Percentiles rank a stretch among this genome's conserved stretches.
Conservation (phyloP, 2,888 invertebrate genomes). For the Protodeltote pygarga region DNA sequence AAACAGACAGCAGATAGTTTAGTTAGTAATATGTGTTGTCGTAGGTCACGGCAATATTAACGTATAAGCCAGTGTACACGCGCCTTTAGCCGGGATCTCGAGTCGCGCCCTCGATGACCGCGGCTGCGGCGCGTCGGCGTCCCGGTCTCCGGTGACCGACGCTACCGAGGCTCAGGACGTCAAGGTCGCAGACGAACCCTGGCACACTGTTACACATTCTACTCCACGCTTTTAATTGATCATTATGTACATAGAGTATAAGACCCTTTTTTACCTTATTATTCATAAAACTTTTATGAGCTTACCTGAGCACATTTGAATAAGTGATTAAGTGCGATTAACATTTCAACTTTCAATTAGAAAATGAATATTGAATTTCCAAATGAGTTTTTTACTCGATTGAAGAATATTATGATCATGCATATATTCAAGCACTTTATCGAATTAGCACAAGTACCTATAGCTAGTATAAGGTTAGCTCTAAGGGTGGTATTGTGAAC, state of each 20-base stretch:
- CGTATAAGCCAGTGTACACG: constrained; percentile 49
- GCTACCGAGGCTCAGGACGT: constrained; percentile 56
- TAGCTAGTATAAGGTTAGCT: too few relatives aligned
- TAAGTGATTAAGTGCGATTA: constrained; percentile 13
- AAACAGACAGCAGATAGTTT: too few relatives aligned
- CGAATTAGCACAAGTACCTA: not conserved
- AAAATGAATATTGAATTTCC: constrained; percentile 21
- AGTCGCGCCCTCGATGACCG: constrained; percentile 54
- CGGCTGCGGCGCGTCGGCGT: too few relatives aligned
- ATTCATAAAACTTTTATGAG: constrained; percentile 24
- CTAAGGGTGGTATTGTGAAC: not conserved
- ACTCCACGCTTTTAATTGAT: constrained; percentile 33
- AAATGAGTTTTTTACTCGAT: constrained; percentile 29
- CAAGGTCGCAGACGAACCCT: constrained; percentile 69
- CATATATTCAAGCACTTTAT: not conserved
- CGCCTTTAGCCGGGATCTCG: constrained; percentile 53
- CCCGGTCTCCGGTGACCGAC: constrained; percentile 64
- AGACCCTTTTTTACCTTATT: constrained; percentile 23
- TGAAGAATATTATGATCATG: constrained; percentile 29
- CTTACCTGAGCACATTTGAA: constrained; percentile 23
- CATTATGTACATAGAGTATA: constrained; percentile 18
- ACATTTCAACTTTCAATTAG: constrained; percentile 32
- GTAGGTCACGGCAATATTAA: constrained; percentile 46
- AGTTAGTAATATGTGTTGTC: constrained; percentile 30
- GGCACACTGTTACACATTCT: constrained; percentile 54